These are phyloP conservation scores for Apocrypta bakeri DNA, from an alignment of 1,140 invertebrate genomes.

Conservation along the genomic window DNA sequence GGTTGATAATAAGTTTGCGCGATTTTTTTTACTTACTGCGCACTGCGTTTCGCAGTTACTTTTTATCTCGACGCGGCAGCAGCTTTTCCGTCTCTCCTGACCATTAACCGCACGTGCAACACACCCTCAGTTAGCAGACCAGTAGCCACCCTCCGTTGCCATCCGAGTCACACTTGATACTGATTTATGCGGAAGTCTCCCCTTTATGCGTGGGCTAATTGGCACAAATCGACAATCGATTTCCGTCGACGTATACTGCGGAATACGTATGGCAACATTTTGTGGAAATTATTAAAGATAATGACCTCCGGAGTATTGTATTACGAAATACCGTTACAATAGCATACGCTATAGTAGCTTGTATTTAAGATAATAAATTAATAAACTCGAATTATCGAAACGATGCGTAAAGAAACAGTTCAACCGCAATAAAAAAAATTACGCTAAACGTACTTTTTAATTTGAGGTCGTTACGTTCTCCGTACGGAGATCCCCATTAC, in stretches of 20 bases:
- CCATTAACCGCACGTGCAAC: conserved; percentile 44
- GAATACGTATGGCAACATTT: conserved; percentile 7
- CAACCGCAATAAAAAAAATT: conserved; percentile 22
- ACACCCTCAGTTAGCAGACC: conserved; percentile 32
- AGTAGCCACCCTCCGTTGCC: conserved; percentile 6
- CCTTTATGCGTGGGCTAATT: conserved; percentile 40
- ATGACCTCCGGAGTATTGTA: neutral
- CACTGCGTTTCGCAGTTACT: conserved; percentile 5
- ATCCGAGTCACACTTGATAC: conserved; percentile 38
- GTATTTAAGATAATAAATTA: too few species aligned
- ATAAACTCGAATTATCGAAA: neutral
- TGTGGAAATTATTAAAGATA: conserved; percentile 13
- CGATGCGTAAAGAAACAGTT: too few species aligned
- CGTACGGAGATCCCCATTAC: neutral
- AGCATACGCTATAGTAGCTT: too few species aligned
- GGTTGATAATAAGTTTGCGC: neutral
- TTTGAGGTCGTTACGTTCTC: neutral
- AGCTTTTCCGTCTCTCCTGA: conserved; percentile 38
- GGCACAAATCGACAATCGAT: conserved; percentile 43
- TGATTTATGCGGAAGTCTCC: conserved; percentile 43
- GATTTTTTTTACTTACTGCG: conserved; percentile 4
- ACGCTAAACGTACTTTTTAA: conserved; percentile 11
- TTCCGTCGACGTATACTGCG: neutral
- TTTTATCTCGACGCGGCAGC: conserved; percentile 29
- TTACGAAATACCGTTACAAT: too few species aligned